Base-by-base conservation (phyloP, 2,113 vertebrate species). In the Alectura lathami region DNA sequence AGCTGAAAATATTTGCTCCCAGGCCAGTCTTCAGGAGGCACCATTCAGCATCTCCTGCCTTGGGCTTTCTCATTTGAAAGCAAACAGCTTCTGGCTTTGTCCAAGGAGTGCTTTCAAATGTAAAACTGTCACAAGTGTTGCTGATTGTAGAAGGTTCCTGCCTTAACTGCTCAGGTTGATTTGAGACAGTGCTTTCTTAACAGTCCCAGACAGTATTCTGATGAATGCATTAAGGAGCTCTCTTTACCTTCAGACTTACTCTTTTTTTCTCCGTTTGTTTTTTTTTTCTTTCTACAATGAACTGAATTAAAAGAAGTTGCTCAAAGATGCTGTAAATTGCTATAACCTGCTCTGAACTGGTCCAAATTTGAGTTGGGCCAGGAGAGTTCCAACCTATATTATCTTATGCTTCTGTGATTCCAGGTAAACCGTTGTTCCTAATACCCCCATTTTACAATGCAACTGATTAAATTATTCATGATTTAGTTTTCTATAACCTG, bases 181-280 rank as follows among this genome's bases (percentile, higher is more conserved):
- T n/a, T n/a, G n/a, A n/a, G n/a, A n/a, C n/a, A n/a, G n/a, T n/a
- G n/a, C n/a, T n/a, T n/a, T n/a, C n/a, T n/a, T n/a, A n/a, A n/a
- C n/a, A n/a, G n/a, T n/a, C n/a, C n/a, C n/a, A n/a, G n/a, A n/a
- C n/a, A n/a, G n/a, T n/a, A n/a, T n/a, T n/a, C 22, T 16, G 23
- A 32, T 2, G 3, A 54, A 30, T 20, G 11, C 27, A 62, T n/a
- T 57, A 47, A n/a, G n/a, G n/a, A n/a, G n/a, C n/a, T n/a, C n/a
- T n/a, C n/a, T n/a, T n/a, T n/a, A n/a, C n/a, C 90, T 78, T 88
- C 51, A 47, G 23, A 36, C 9, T 78, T 18, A 14, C 2, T 1
- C 24, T 20, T 26, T 38, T 62, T 27, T 1, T 11, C 9, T 11
- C 5, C 4, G n/a, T 22, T 2, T 2, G 2, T 5, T 21, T 20